Conservation (phyloP, 92 coral and sea anemone species). For the Phenganax marumi region DNA sequence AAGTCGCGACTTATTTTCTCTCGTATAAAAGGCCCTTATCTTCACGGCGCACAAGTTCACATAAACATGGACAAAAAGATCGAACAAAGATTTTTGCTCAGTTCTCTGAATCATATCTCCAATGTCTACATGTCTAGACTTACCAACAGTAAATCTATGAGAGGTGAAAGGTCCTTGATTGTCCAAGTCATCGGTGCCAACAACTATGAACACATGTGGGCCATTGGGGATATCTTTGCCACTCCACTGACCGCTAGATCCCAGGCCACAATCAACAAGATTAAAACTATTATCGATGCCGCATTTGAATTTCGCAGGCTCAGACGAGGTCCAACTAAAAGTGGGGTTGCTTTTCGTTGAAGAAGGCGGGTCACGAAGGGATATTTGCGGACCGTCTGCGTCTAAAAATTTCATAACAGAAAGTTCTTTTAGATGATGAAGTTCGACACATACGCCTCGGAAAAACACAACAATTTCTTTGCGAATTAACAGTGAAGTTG, state of each 20-base stretch:
- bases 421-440: no score
- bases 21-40: no score
- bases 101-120: no score
- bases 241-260: slow-evolving; percentile 7
- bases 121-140: neutral
- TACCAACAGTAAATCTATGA: slow-evolving; percentile 26
- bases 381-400: slow-evolving; percentile 5
- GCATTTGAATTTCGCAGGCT: neutral
- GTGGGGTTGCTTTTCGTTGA: slow-evolving; percentile 23
- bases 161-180: neutral
- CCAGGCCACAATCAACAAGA: slow-evolving; percentile 7
- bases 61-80: no score
- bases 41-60: no score
- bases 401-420: neutral
- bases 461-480: no score
- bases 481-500: no score
- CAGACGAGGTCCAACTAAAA: slow-evolving; percentile 24
- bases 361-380: slow-evolving; percentile 1
- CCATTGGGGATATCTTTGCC: slow-evolving; percentile 25
- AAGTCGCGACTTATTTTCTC: no score
- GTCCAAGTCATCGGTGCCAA: neutral
- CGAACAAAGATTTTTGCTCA: no score
- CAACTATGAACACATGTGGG: neutral
- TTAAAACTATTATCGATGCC: slow-evolving; percentile 6
- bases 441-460: no score